Evolutionary conservation across 35 echinoderm and acorn worm species (phyloP), one percentile per base, ranked within the genome.

Genomic region (Antedon bifida): DNA sequence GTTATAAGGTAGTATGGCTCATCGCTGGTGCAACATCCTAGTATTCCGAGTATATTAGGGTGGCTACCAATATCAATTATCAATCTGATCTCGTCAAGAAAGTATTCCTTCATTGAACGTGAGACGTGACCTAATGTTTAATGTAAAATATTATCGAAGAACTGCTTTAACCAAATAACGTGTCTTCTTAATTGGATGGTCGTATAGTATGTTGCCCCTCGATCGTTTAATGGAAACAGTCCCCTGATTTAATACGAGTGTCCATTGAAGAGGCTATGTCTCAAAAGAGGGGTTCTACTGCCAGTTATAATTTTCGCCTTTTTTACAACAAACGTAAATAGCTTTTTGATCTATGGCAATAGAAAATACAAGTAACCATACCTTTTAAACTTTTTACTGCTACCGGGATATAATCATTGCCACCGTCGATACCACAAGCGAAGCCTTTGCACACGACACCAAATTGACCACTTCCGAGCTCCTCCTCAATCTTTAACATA

Each of bases 361-460:
- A n/a, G n/a, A n/a, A n/a, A n/a, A n/a, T n/a, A n/a, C n/a, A n/a
- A 42, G 38, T 42, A 42, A 14, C 5, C 38, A 4, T 39, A 96
- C 93, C 87, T 77, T 91, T 96, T 1, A 96, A 76, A 82, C 89
- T 89, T 56, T 96, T 96, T 5, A 96, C 93, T 29, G 93, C 93
- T 19, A 96, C 93, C 1, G 93, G 89, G 14, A 87, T 74, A 31
- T 88, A 89, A 23, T 91, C 90, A 36, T 91, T 84, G 13, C 79
- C 76, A 3, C 87, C 87, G 36, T 86, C 78, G 30, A 91, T 79
- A 30, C 93, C 93, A 46, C 76, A 91, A 31, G 89, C 93, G 46
- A 84, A 91, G 19, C 83, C 93, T 81, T 91, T 96, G 82, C 91
- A 96, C 21, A 96, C 93, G 2, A 86, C 78, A 30, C 93, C 93